A percentile compares a stretch with the other conserved stretches of the same genome.
Evolutionary conservation across 2,113 vertebrate species (phyloP).

Genomic region (Xyrauchen texanus): DNA sequence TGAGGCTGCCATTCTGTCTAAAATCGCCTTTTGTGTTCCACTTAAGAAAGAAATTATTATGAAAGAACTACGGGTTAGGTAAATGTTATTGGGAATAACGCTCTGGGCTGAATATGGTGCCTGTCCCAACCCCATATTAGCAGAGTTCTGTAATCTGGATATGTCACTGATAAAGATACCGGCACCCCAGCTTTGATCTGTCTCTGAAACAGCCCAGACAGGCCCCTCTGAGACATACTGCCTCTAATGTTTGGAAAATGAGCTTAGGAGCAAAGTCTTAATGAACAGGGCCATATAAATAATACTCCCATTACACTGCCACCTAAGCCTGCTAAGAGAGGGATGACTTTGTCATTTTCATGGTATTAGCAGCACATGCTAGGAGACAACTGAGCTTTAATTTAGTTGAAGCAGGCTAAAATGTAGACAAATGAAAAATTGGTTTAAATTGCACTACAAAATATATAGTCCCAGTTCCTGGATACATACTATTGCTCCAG

Average conservation of each 20-base stretch:
- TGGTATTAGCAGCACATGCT: slow-evolving; percentile 45
- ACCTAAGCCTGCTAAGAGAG: slow-evolving; percentile 50
- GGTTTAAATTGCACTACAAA: neutral
- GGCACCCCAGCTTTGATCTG: slow-evolving; percentile 52
- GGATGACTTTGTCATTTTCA: slow-evolving; percentile 50
- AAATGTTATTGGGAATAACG: slow-evolving; percentile 9
- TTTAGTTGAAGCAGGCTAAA: neutral
- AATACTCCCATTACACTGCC: slow-evolving; percentile 54
- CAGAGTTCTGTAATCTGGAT: slow-evolving; percentile 52
- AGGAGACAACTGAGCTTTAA: slow-evolving; percentile 6
- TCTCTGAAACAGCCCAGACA: slow-evolving; percentile 52
- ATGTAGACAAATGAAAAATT: neutral
- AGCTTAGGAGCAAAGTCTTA: slow-evolving; percentile 52
- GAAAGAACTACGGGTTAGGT: too few relatives aligned
- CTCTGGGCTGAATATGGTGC: slow-evolving; percentile 37
- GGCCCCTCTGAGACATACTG: slow-evolving; percentile 43
- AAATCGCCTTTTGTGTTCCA: too few relatives aligned
- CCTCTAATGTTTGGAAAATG: slow-evolving; percentile 53
- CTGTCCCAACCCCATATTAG: slow-evolving; percentile 38
- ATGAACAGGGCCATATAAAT: slow-evolving; percentile 51
- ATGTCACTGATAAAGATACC: slow-evolving; percentile 57
- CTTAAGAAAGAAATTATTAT: too few relatives aligned
- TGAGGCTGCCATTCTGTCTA: too few relatives aligned
- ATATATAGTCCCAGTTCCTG: neutral
- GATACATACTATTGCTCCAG: too few relatives aligned